Conservation (phyloP, 2,113 vertebrate species). For the Sylvia atricapilla region DNA sequence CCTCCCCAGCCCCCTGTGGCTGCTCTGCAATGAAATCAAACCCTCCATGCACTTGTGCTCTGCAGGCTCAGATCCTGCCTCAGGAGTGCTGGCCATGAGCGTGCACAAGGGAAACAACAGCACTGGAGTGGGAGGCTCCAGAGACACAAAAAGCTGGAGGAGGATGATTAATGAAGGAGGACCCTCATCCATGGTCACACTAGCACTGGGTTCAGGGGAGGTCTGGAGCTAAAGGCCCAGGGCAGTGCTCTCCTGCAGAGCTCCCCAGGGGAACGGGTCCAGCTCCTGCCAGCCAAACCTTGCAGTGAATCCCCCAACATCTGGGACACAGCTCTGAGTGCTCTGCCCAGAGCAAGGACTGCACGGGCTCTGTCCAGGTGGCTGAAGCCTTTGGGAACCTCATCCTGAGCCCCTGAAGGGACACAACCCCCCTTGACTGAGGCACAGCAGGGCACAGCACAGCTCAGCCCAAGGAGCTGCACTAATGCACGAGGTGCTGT, state of each 20-base stretch:
- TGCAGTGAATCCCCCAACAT: neutral
- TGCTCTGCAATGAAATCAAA: neutral
- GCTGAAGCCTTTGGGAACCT: neutral
- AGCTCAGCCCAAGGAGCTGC: neutral
- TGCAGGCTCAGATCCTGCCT: neutral
- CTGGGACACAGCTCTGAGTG: accelerated
- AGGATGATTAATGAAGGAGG: neutral
- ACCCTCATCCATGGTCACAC: neutral
- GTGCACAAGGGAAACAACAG: neutral
- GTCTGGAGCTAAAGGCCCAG: neutral
- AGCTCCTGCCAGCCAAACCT: neutral
- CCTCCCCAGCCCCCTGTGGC: neutral
- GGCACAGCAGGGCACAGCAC: accelerated
- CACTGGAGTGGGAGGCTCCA: neutral
- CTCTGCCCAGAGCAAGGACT: neutral
- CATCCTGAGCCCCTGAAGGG: neutral
- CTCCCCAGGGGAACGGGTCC: neutral
- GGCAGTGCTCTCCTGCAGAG: neutral
- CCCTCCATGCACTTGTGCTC: accelerated
- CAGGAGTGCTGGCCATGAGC: accelerated
- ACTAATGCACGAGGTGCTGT: neutral
- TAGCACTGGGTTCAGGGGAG: neutral
- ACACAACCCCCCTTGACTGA: neutral
- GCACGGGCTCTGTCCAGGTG: neutral
- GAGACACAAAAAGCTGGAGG: neutral